Evolutionary conservation across 2,113 vertebrate genomes (phyloP).

Genomic region (Rhombomys opimus): DNA sequence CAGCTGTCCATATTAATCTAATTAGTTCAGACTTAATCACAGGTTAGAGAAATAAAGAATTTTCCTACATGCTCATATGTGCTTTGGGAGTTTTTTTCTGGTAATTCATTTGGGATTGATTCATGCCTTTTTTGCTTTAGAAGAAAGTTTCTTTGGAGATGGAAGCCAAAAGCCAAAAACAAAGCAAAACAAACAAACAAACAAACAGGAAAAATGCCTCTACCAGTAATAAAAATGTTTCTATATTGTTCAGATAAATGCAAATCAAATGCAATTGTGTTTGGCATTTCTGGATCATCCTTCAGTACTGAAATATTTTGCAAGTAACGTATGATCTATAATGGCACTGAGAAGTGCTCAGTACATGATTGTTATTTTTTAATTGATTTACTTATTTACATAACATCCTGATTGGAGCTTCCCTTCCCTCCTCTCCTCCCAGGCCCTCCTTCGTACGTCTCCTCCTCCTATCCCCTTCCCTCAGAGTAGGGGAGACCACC

Average conservation of each 20-base stretch:
- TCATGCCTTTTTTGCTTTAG: not conserved
- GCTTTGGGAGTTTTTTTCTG: constrained; percentile 9
- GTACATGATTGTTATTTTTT: not conserved
- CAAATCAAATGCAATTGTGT: not conserved
- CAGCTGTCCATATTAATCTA: not conserved
- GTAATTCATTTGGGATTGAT: constrained; percentile 13
- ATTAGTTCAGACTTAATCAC: constrained; percentile 3
- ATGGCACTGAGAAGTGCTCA: not conserved
- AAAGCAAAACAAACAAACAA: not conserved
- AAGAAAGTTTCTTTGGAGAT: not conserved
- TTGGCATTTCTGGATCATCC: not conserved
- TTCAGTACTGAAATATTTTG: constrained; percentile 39
- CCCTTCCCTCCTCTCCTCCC: too few relatives aligned
- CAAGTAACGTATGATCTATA: not conserved
- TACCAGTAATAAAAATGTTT: not conserved
- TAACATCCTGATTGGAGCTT: too few relatives aligned
- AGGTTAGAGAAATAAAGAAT: constrained; percentile 19
- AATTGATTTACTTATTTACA: too few relatives aligned
- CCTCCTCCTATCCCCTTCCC: too few relatives aligned
- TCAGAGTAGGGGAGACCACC: too few relatives aligned
- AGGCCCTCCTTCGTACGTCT: too few relatives aligned
- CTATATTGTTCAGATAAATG: not conserved
- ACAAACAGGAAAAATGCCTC: not conserved
- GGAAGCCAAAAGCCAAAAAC: not conserved
- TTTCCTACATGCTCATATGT: not conserved